Evolutionary conservation across 2,888 invertebrate genomes (phyloP).

Genomic region (Arrhopalites spinosus): DNA sequence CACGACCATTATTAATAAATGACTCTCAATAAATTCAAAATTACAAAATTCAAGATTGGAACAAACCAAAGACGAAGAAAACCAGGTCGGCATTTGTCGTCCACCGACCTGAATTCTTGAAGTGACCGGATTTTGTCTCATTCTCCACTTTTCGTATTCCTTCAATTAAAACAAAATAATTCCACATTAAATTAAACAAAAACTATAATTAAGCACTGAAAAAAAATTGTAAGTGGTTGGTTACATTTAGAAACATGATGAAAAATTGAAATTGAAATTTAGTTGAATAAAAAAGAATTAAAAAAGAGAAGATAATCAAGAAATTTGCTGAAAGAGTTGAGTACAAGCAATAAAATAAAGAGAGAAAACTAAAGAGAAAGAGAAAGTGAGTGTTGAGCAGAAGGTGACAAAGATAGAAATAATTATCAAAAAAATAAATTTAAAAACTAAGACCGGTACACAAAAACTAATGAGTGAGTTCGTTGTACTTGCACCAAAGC

Average conservation of each 20-base stretch:
- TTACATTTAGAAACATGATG: slow-evolving; percentile 26
- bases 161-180: slow-evolving; percentile 18
- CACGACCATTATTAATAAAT: no score
- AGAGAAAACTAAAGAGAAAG: not conserved
- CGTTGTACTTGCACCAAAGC: no score
- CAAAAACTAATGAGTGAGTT: no score
- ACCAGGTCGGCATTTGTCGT: slow-evolving; percentile 52
- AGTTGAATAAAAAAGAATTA: not conserved
- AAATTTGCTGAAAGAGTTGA: not conserved
- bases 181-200: not conserved
- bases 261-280: not conserved
- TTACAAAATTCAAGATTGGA: not conserved
- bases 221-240: not conserved
- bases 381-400: not conserved
- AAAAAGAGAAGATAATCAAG: not conserved
- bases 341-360: not conserved
- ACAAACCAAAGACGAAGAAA: slow-evolving; percentile 38
- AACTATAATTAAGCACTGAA: not conserved
- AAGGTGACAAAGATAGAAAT: no score
- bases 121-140: slow-evolving; percentile 53
- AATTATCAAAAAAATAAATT: no score
- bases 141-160: slow-evolving; percentile 54
- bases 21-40: no score
- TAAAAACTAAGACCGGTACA: no score
- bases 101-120: slow-evolving; percentile 47